These are phyloP conservation scores for Aethina tumida DNA, from an alignment of 1,140 invertebrate species.

Conservation along the genomic window DNA sequence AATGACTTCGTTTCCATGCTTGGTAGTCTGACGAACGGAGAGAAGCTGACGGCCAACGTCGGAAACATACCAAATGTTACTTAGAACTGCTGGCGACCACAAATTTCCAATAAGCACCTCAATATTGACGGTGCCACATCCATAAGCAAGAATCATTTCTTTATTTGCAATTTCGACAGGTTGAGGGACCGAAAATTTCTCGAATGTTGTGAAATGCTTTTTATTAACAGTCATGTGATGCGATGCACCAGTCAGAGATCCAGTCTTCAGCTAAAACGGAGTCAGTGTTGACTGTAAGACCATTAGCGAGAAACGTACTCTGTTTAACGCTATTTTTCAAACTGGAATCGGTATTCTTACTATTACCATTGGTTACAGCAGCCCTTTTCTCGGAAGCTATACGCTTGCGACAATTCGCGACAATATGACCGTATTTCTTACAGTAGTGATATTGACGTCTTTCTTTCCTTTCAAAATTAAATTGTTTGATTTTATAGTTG, in stretches of 20 bases:
- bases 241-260: neutral
- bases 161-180: neutral
- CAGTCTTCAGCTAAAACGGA: neutral
- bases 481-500: too few relatives aligned
- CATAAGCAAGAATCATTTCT: constrained; percentile 1
- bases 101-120: neutral
- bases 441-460: neutral
- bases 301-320: neutral
- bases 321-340: neutral
- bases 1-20: constrained; percentile 1
- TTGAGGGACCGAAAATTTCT: constrained; percentile 1
- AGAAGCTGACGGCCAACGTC: constrained; percentile 1
- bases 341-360: neutral
- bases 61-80: constrained; percentile 1
- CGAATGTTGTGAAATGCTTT: constrained; percentile 1
- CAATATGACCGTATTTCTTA: too few relatives aligned
- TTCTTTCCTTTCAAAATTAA: constrained; percentile 2
- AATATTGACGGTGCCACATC: neutral
- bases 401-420: neutral
- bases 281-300: neutral
- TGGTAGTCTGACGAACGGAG: neutral
- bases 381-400: too few relatives aligned
- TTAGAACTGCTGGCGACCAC: neutral
- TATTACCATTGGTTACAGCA: neutral
- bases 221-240: constrained; percentile 1